Base-by-base conservation (phyloP, 2,113 vertebrate species). In the Phalacrocorax carbo region DNA sequence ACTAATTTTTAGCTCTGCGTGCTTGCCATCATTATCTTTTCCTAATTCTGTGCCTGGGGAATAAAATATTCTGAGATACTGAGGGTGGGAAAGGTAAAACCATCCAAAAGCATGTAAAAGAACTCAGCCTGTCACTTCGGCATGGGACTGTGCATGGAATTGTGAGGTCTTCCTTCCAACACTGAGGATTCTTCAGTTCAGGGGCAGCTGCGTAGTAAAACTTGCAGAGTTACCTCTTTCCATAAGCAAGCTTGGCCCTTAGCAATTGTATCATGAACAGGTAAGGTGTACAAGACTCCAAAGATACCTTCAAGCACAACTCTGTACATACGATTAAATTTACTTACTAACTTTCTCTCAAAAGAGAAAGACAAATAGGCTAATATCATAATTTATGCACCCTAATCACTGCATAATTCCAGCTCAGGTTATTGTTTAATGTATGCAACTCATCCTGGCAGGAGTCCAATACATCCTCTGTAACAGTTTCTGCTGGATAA, bases 401-500 rank as follows among this genome's bases (percentile, higher is more conserved):
- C 48, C 30, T 64, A 82, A 62, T 70, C 76, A 55, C 36, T 3
- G 40, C 57, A 36, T 32, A 19, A 26, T 86, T 91, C 48, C 48
- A 75, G 66, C 61, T 76, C 82, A 83, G 60, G 80, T 17, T 82
- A 48, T 54, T 15, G 1, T 80, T 86, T 80, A 84, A 94, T 87
- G 38, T 82, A 82, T 73, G 73, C 77, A 2, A 86, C 72, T 84
- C 32, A 29, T 60, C 61, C 95, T 97, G 93, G 81, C 84, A 92
- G 51, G 30, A 83, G 68, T 79, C 79, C 77, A 88, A 9, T 12
- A n/a, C 36, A 46, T 78, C 73, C 34, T 34, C 55, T 76, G 38
- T 55, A 69, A 48, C 44, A 75, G 36, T 71, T 96, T 95, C 94
- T 95, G 70, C 82, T 95, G 72, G 92, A 38, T 76, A 90, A 77